Conservation (phyloP, 1,140 invertebrate genomes). For the Scylla paramamosain region DNA sequence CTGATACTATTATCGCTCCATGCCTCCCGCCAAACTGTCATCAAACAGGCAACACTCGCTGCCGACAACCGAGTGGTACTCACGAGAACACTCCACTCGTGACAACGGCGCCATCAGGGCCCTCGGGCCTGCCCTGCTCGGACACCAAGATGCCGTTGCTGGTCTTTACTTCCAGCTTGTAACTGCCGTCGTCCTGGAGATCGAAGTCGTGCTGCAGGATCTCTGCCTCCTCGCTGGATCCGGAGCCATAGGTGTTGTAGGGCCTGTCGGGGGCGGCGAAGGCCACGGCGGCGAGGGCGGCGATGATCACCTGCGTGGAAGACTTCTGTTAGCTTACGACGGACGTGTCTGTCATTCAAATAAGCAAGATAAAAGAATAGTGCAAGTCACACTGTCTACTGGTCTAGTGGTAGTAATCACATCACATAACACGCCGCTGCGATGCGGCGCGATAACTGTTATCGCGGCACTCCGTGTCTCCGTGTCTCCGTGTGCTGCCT, state of each 20-base stretch:
- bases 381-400: too few species aligned
- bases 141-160: constrained; percentile 52
- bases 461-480: too few species aligned
- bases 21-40: neutral
- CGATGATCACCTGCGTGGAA: constrained; percentile 46
- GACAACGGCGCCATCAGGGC: constrained; percentile 38
- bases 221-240: neutral
- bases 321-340: too few species aligned
- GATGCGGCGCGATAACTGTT: too few species aligned
- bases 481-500: too few species aligned
- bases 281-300: constrained; percentile 44
- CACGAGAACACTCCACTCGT: constrained; percentile 38
- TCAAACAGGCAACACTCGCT: neutral
- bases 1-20: neutral
- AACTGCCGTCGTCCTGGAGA: constrained; percentile 18
- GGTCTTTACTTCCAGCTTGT: neutral
- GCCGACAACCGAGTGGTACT: constrained; percentile 36
- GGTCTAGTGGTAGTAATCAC: too few species aligned
- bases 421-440: too few species aligned
- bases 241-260: neutral
- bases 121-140: neutral
- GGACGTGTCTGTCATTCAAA: too few species aligned
- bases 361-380: too few species aligned
- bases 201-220: neutral
- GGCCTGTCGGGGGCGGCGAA: constrained; percentile 45